phyloP scores from a whole-genome alignment of 1,140 invertebrate genomes.

The Eufriesea mexicana region DNA sequence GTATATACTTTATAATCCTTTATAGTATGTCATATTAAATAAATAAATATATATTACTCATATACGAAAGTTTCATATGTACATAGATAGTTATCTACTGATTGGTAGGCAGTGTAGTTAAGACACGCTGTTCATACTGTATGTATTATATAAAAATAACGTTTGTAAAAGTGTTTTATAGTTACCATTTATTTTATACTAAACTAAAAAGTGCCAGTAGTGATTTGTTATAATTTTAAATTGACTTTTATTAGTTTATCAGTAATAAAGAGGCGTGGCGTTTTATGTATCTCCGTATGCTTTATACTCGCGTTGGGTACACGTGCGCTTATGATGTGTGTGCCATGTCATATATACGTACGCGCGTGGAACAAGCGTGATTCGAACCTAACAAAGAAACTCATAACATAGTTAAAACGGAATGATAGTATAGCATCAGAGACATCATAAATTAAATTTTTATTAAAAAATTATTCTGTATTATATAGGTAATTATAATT shows the following conservation, averaged over 20 bases:
- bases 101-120: not conserved
- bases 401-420: not conserved
- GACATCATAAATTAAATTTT: conserved; percentile 2
- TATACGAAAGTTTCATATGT: conserved; percentile 17
- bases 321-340: conserved; percentile 11
- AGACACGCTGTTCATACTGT: not conserved
- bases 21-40: not conserved
- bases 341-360: not conserved
- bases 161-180: not conserved
- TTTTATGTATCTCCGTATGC: conserved; percentile 4
- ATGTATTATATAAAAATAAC: not conserved
- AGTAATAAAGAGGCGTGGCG: conserved; percentile 15
- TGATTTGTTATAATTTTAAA: not conserved
- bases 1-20: not conserved
- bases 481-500: not conserved
- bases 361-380: conserved; percentile 6
- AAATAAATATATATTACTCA: conserved; percentile 36
- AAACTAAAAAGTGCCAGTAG: not conserved
- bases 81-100: not conserved
- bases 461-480: not conserved
- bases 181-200: not conserved
- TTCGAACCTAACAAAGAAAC: conserved; percentile 3
- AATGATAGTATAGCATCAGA: not conserved
- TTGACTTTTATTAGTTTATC: conserved; percentile 4
- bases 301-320: conserved; percentile 15